Conservation (phyloP, 2,797 vertebrate genomes). For the Eospalax fontanierii region DNA sequence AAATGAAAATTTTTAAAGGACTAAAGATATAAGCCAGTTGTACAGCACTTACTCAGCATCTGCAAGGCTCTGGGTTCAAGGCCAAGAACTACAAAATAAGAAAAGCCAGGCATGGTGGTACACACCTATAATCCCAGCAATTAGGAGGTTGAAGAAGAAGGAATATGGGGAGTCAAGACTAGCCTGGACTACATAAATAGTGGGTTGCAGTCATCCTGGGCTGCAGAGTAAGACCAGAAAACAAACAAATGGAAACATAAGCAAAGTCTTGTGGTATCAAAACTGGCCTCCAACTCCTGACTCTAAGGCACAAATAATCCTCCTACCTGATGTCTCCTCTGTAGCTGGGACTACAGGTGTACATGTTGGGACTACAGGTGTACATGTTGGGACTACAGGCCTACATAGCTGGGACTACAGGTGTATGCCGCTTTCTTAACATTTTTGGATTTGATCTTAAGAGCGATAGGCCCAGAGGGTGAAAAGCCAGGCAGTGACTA, state of each 20-base stretch:
- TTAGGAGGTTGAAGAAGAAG: not conserved
- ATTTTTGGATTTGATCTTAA: conserved; percentile 54
- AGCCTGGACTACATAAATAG: not conserved
- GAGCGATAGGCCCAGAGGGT: not conserved
- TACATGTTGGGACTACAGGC: too few species aligned
- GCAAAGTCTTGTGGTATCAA: not conserved
- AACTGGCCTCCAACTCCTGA: not conserved
- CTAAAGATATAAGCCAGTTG: not conserved
- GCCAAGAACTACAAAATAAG: not conserved
- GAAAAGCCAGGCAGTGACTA: conserved; percentile 35
- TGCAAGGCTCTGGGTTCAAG: not conserved
- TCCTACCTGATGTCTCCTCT: not conserved
- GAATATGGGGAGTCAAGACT: not conserved
- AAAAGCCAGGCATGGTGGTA: not conserved
- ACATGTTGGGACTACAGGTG: too few species aligned
- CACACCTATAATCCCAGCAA: not conserved
- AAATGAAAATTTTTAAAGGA: not conserved
- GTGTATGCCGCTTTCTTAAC: not conserved
- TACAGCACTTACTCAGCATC: not conserved
- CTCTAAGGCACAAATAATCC: not conserved
- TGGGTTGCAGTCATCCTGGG: not conserved
- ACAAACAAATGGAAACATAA: not conserved
- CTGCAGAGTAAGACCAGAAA: not conserved
- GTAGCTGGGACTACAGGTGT: too few species aligned
- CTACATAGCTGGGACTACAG: not conserved